phyloP scores from a whole-genome alignment of 1,140 invertebrate species.

The Archivesica marissinica region DNA sequence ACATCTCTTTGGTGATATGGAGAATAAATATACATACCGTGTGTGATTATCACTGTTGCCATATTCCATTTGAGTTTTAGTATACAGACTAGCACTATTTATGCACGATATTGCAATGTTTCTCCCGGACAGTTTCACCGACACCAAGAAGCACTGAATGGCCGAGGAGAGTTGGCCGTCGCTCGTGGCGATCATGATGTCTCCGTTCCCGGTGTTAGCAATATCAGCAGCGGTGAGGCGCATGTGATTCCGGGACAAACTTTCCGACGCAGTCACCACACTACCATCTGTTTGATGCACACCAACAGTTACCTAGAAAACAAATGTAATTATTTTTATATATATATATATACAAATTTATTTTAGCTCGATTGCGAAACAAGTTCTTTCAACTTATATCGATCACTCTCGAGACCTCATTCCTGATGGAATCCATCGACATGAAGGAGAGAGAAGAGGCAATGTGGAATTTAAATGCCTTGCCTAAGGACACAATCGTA shows the following conservation, averaged over 20 bases:
- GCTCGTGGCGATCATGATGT: slow-evolving; percentile 90
- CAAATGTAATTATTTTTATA: not conserved
- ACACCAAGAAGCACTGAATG: slow-evolving; percentile 91
- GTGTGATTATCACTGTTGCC: slow-evolving; percentile 65
- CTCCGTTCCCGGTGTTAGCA: slow-evolving; percentile 86
- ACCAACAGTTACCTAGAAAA: slow-evolving; percentile 71
- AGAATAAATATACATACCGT: slow-evolving; percentile 16
- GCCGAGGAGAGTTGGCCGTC: slow-evolving; percentile 89
- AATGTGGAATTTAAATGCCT: too few species aligned
- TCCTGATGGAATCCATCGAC: too few species aligned
- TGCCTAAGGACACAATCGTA: too few species aligned
- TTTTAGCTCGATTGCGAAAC: too few species aligned
- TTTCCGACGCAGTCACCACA: slow-evolving; percentile 85
- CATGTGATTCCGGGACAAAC: slow-evolving; percentile 89
- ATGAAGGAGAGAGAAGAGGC: too few species aligned
- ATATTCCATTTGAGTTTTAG: slow-evolving; percentile 86
- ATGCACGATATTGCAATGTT: slow-evolving; percentile 87
- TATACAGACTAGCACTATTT: slow-evolving; percentile 92
- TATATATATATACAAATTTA: too few species aligned
- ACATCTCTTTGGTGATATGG: too few species aligned
- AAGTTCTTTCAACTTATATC: too few species aligned
- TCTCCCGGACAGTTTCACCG: slow-evolving; percentile 84
- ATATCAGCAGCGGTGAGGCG: slow-evolving; percentile 91
- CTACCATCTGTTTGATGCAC: slow-evolving; percentile 66
- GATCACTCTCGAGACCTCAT: too few species aligned